A percentile compares a stretch with the other conserved stretches of the same genome.
Evolutionary conservation across 92 coral and sea anemone genomes (phyloP).

Genomic region (Parazoanthus darwini): DNA sequence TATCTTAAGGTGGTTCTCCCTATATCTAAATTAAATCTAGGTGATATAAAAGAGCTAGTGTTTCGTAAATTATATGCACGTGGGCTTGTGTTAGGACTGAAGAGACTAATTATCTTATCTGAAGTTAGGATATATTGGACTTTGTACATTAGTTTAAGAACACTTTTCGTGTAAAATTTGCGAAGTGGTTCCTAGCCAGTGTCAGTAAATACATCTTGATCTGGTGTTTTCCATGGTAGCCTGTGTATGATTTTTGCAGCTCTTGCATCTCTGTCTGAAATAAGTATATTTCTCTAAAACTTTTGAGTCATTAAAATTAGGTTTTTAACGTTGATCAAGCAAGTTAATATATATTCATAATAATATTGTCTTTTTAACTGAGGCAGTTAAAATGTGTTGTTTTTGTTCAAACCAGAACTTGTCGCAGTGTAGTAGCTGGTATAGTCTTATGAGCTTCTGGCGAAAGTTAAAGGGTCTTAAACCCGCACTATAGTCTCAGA

Average conservation of each 20-base stretch:
- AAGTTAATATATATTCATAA: no score
- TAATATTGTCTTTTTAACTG: no score
- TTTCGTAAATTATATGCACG: slow-evolving; percentile 16
- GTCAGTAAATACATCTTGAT: slow-evolving; percentile 24
- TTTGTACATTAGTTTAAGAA: slow-evolving; percentile 31
- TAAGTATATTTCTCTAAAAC: no score
- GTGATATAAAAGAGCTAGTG: slow-evolving; percentile 37
- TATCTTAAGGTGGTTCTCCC: neutral
- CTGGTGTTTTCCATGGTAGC: slow-evolving; percentile 38
- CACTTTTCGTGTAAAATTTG: slow-evolving; percentile 30
- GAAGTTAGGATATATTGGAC: slow-evolving; percentile 15
- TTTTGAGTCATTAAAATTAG: no score
- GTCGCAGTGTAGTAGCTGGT: no score
- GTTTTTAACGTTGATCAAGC: no score
- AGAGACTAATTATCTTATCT: slow-evolving; percentile 39
- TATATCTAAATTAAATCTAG: no score
- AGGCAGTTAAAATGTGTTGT: no score
- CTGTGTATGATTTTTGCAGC: slow-evolving; percentile 39
- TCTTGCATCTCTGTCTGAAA: slow-evolving; percentile 13
- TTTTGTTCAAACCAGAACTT: no score
- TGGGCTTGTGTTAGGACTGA: slow-evolving; percentile 28
- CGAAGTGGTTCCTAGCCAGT: slow-evolving; percentile 31
- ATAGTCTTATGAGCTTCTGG: no score
- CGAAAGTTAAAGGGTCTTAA: no score
- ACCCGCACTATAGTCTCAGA: no score